Evolutionary conservation across 2,888 invertebrate species (phyloP), one percentile per base, ranked within the genome.

Genomic region (Tanytarsus gracilentus): DNA sequence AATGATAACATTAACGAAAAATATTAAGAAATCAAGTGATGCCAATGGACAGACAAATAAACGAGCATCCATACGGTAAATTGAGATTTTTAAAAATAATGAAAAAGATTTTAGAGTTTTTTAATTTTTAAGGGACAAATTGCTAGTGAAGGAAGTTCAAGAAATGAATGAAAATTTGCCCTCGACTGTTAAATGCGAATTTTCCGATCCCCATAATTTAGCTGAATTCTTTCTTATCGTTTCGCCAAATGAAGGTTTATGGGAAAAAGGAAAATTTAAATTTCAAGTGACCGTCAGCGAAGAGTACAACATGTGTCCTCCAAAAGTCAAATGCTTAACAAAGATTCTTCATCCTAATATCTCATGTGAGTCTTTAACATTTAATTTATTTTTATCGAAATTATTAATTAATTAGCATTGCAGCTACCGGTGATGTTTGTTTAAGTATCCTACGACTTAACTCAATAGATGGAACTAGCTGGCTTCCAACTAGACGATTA

Each of bases 251-350:
- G 91, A 93, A 74, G 94, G 95, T 0, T 85, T 84, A 69, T 96
- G 95, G 92, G 78, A 79, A 68, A 88, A 88, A 61, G 96, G 96
- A 30, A 81, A 79, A 66, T 97, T 94, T 75, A 80, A 80, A 70
- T 97, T 97, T 75, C 81, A 83, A 69, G 81, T 96, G 66, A 79
- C 80, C 68, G 89, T 96, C 62, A 88, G 93, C 23, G 93, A 94
- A 70, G 95, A 95, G 65, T 96, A 96, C 78, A 96, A 96, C 75
- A 94, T 94, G 85, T 87, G 88, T 92, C 96, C 95, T 58, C 96
- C 96, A 14, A 80, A 81, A 76, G 95, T 95, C 4, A 89, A 86
- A 72, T 96, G 96, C 72, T 71, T 82, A 63, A 96, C 96, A n/a
- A 83, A 85, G 69, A 75, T 96, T 50, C 96, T 95, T 93, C 96